Base-by-base conservation (phyloP, 2,888 invertebrate species). In the Cryptocephalus moraei region DNA sequence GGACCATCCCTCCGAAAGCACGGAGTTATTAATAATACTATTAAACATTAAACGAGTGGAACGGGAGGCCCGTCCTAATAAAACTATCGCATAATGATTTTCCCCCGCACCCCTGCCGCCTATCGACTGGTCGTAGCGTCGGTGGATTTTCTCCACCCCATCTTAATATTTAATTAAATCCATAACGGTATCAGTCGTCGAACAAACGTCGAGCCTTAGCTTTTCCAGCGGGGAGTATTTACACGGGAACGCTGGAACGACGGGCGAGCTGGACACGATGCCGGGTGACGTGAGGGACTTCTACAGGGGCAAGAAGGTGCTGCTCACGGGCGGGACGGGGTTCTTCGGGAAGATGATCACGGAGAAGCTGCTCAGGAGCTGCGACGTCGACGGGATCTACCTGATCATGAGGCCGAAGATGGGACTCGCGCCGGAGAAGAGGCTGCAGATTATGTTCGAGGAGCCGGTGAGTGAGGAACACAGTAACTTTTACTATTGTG, bases 381-480 rank as follows among this genome's bases (percentile, higher is more conserved):
- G 63, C 32, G 58, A 62, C 32, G 51, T 64, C 8, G 54, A 60
- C 12, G 60, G 51, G 31, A 52, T 66, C 13, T 66, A 62, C 43
- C 34, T 67, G 33, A 51, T 67, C 33, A 58, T 64, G 9, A 51
- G 66, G 12, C 54, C 59, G 2, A 67, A 66, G 48, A 58, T 58
- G 32, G 63, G 64, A 14, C 52, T 59, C 9, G 47, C 48, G 1
- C 53, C 56, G 8, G 52, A 57, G 3, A 53, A 59, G 31, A 51
- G 66, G 6, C 52, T 66, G 10, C 73, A 78, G 31, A 78, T 79
- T 46, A 72, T 81, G 51, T 76, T 79, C 49, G 76, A 77, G 44
- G 76, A 79, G 55, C 73, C 75, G 58, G 82, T 81, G 55, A 73
- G 74, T 69, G n/a, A 41, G 41, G 32, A 22, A 34, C 6, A 11